These are phyloP conservation scores for Phytoseiulus persimilis DNA, from an alignment of 2,888 invertebrate genomes.

Conservation along the genomic window DNA sequence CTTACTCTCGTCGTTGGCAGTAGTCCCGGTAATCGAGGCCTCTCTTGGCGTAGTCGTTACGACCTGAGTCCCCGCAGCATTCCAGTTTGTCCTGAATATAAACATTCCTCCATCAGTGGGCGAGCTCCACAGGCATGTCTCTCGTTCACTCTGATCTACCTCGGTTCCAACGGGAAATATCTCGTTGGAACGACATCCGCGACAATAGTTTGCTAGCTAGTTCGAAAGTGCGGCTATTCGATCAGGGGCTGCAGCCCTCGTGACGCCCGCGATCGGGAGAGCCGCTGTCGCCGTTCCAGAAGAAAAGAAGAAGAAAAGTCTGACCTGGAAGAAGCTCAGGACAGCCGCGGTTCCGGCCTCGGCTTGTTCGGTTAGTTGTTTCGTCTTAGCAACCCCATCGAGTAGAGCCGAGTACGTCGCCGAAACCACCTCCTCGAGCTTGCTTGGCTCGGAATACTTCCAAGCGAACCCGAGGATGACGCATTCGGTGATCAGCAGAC, in stretches of 20 bases:
- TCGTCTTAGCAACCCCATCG: background rate
- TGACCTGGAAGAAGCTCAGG: slow-evolving; percentile 26
- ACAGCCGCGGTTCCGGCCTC: background rate
- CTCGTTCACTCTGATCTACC: too few species aligned
- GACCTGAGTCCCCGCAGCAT: slow-evolving; percentile 25
- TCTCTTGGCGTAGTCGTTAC: background rate
- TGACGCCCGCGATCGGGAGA: background rate
- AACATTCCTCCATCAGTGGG: background rate
- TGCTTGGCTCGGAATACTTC: slow-evolving; percentile 22
- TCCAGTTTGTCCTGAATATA: background rate
- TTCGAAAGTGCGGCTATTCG: background rate
- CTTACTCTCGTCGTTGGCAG: background rate
- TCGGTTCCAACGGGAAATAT: too few species aligned
- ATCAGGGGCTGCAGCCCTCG: background rate
- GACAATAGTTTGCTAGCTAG: background rate
- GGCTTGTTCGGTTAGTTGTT: background rate
- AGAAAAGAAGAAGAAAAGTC: too few species aligned
- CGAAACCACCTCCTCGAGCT: slow-evolving; percentile 1
- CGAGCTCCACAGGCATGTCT: too few species aligned
- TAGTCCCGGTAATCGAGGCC: background rate
- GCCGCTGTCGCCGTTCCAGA: too few species aligned
- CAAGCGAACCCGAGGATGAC: slow-evolving; percentile 22
- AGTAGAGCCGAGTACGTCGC: background rate
- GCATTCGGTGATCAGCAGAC: slow-evolving; percentile 24
- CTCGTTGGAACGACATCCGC: background rate